A percentile compares a stretch with the other conserved stretches of the same genome.
These are phyloP conservation scores for Elysia crispata DNA, from an alignment of 2,888 invertebrate species.

Conservation along the genomic window DNA sequence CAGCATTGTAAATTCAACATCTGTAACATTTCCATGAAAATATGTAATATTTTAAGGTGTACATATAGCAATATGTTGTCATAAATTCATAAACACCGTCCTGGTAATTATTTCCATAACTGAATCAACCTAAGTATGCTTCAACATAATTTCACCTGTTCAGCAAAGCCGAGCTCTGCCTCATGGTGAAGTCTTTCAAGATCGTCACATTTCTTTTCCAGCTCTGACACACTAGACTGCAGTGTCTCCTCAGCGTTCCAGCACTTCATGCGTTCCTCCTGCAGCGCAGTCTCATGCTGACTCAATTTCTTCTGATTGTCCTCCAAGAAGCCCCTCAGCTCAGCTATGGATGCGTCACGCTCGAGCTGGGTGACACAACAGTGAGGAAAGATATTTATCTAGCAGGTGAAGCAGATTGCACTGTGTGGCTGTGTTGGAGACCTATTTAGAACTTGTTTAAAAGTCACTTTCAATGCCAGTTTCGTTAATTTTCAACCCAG, in stretches of 20 bases:
- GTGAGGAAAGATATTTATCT: too few species aligned
- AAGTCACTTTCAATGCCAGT: too few species aligned
- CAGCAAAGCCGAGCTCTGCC: constrained; percentile 52
- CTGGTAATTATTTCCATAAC: too few species aligned
- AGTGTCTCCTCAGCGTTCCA: constrained; percentile 27
- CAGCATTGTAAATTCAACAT: too few species aligned
- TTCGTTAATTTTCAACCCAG: too few species aligned
- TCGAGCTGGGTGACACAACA: constrained; percentile 22
- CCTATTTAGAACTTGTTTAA: too few species aligned
- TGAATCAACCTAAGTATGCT: too few species aligned
- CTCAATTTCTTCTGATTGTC: constrained; percentile 42
- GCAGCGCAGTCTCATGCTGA: constrained; percentile 47
- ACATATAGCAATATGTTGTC: background rate
- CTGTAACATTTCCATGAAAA: too few species aligned
- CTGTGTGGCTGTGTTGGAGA: too few species aligned
- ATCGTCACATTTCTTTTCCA: constrained; percentile 44
- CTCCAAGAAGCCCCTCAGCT: constrained; percentile 35
- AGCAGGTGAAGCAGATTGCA: too few species aligned
- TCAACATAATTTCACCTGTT: constrained; percentile 50
- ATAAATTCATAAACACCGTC: too few species aligned
- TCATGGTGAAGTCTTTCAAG: constrained; percentile 50
- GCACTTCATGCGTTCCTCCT: background rate
- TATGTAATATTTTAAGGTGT: too few species aligned
- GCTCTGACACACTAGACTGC: constrained; percentile 14
- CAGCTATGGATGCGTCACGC: constrained; percentile 36